phyloP scores from a whole-genome alignment of 2,797 vertebrate species.

The Gymnothorax javanicus region DNA sequence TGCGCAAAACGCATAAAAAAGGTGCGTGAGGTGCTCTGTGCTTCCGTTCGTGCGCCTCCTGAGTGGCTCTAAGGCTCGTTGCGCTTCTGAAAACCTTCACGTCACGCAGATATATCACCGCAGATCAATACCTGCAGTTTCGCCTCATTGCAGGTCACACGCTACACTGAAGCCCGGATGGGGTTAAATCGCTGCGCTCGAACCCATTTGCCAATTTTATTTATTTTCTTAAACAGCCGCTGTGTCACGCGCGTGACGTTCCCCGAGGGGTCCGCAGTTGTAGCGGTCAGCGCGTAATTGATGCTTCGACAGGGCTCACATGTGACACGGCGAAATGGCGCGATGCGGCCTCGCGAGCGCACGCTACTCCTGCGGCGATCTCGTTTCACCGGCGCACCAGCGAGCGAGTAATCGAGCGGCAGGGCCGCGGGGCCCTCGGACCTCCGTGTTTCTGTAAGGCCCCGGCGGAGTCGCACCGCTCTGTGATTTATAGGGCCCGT shows the following conservation, averaged over 20 bases:
- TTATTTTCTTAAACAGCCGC: neutral
- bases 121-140: neutral
- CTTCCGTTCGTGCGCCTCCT: neutral
- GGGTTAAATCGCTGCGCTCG: neutral
- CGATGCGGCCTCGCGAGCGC: neutral
- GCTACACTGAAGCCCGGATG: neutral
- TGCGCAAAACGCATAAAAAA: neutral
- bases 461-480: neutral
- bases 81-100: neutral
- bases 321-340: neutral
- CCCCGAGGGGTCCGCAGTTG: neutral
- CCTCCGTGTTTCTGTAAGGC: neutral
- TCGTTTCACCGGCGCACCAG: no score
- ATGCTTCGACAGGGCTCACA: no score
- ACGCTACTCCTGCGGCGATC: no score
- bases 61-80: neutral
- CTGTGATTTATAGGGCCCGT: slow-evolving; percentile 26
- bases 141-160: neutral
- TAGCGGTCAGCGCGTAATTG: slow-evolving; percentile 11
- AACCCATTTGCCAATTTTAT: neutral
- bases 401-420: no score
- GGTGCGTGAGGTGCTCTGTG: neutral
- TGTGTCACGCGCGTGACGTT: neutral
- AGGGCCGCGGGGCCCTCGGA: no score
- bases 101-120: neutral